Percentiles rank a stretch among this genome's conserved stretches.
Evolutionary conservation across 2,797 vertebrate genomes (phyloP).

Genomic region (Falco naumanni): DNA sequence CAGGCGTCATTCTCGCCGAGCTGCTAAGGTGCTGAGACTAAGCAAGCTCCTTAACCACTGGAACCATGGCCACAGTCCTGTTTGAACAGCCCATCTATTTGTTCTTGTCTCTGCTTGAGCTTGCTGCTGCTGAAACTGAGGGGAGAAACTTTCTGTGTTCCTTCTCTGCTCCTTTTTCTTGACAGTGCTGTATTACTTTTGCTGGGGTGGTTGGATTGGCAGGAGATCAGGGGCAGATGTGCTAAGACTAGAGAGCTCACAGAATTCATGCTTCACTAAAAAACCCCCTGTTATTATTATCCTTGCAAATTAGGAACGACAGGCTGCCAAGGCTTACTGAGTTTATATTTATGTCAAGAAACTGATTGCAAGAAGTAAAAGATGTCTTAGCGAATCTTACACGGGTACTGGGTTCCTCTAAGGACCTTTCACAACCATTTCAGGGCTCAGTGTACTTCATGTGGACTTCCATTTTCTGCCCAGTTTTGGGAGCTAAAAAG

Average conservation of each 20-base stretch:
- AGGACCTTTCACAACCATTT: background rate
- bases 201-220: constrained; percentile 28
- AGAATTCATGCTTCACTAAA: constrained; percentile 50
- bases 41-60: background rate
- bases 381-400: background rate
- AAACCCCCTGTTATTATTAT: constrained; percentile 37
- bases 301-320: constrained; percentile 61
- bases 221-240: constrained; percentile 57
- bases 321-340: constrained; percentile 33
- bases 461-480: background rate
- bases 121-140: background rate
- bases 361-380: constrained; percentile 40
- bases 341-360: constrained; percentile 60
- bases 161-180: constrained; percentile 24
- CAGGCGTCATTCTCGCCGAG: background rate
- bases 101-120: background rate
- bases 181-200: background rate
- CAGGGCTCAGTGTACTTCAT: background rate
- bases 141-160: constrained; percentile 1
- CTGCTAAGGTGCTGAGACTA: background rate
- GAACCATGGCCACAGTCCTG: background rate
- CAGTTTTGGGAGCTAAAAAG: background rate
- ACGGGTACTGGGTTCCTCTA: background rate
- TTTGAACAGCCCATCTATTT: background rate
- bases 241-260: constrained; percentile 32